Evolutionary conservation across 2,888 invertebrate species (phyloP).

Genomic region (Elysia crispata): DNA sequence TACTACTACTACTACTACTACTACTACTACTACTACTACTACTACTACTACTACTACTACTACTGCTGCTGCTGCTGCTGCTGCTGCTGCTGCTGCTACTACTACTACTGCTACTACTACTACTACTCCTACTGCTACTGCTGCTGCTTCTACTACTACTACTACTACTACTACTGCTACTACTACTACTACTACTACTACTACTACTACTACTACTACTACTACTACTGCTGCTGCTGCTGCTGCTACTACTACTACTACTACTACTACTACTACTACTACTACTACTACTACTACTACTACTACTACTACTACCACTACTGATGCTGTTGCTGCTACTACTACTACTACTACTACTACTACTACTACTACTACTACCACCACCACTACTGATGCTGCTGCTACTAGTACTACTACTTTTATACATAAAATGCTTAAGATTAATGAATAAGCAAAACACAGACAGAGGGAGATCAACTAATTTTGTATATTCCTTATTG

Average conservation of each 20-base stretch:
- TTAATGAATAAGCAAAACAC: no score
- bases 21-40: conserved; percentile 45
- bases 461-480: no score
- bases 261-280: conserved; percentile 46
- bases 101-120: no score
- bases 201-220: not conserved
- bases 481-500: no score
- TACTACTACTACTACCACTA: no score
- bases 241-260: not conserved
- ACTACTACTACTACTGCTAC: conserved; percentile 4
- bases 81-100: not conserved
- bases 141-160: no score
- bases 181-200: not conserved
- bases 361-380: no score
- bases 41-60: conserved; percentile 11
- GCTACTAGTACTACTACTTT: no score
- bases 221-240: not conserved
- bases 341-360: conserved; percentile 44
- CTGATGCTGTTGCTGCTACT: no score
- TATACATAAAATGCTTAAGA: no score
- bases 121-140: no score
- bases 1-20: conserved; percentile 48
- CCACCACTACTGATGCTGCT: no score
- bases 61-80: conserved; percentile 22
- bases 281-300: conserved; percentile 46